Base-by-base conservation (phyloP, 2,113 vertebrate species). In the Lethenteron camtschaticum region DNA sequence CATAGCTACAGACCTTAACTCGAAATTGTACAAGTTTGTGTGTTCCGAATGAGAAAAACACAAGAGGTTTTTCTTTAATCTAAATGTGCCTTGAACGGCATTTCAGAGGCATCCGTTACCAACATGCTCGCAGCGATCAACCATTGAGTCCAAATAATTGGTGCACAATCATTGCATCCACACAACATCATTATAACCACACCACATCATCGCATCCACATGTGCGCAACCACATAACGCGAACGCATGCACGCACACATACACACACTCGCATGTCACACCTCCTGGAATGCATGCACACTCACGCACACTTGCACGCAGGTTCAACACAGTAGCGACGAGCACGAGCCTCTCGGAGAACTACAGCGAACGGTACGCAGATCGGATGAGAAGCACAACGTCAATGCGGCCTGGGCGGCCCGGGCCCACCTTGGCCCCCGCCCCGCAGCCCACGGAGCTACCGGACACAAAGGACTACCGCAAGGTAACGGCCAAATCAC, bases 301-400 rank as follows among this genome's bases (percentile, higher is more conserved):
- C 59, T 14, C 59, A 8, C 59, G 16, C 59, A 63, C 59, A 63
- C 59, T 63, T 18, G 16, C 59, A 63, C 59, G 24, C 63, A 66
- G 63, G 63, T 66, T 16, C 63, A 66, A 66, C 63, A 66, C 63
- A 16, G 63, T 20, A 24, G 24, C n/a, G n/a, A 66, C 63, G 24
- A 66, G 63, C 24, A 66, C 63, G 24, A 24, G 63, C 63, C 24
- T 66, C 63, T 66, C 63, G 10, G 63, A 66, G n/a, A 66, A 66
- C 10, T 66, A 66, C 63, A 66, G 63, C 9, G 63, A 66, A 16
- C 63, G 63, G 63, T 66, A 66, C 63, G 10, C 63, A 66, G 24
- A 66, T 16, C 63, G 63, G n/a, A 66, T 66, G 63, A 24, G 63
- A n/a, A n/a, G 63, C 63, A 11, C 11, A 13, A 58, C 70, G 73